Evolutionary conservation across 1,140 invertebrate genomes (phyloP), one percentile per base, ranked within the genome.

Genomic region (Berghia stephanieae): DNA sequence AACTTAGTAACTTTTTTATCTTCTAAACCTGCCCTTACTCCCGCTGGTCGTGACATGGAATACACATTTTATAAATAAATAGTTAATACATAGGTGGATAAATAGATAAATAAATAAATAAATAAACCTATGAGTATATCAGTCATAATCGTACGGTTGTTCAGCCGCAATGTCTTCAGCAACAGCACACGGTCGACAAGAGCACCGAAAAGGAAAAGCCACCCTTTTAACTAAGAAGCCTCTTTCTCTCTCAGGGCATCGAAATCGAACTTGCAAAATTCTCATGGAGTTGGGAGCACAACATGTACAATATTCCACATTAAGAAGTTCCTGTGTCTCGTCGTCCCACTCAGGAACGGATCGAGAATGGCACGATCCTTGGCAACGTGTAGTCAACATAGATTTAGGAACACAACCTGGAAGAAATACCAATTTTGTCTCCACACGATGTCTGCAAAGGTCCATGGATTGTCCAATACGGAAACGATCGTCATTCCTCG

Each of bases 221-320:
- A 77, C 16, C 0, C 8, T 55, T 18, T 27, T 31, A 4, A 46
- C 27, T 1, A 67, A 10, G 18, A 5, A 3, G 1, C 55, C 8
- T 27, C 27, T 43, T 6, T 24, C 31, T n/a, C 31, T 68, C 1
- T 2, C 36, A 0, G 66, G 75, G 44, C 75, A 77, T 13, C 40
- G 34, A 38, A 69, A 77, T 1, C 1, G 5, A 18, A 69, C n/a
- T 4, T 1, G 31, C 0, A 16, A 10, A 24, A 13, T 42, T 38
- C 36, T 55, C n/a, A 52, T 24, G 5, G 16, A 18, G 3, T 31
- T 3, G 2, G 75, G 44, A 5, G 34, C 38, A 34, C 75, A 77
- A 49, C 75, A 77, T 16, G 75, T 69, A 49, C 75, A 77, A 18
- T 77, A 16, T 8, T 70, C 10, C 27, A 70, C 31, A n/a, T 40